Conservation (phyloP, 2,797 vertebrate species). For the Esox masquinongy region DNA sequence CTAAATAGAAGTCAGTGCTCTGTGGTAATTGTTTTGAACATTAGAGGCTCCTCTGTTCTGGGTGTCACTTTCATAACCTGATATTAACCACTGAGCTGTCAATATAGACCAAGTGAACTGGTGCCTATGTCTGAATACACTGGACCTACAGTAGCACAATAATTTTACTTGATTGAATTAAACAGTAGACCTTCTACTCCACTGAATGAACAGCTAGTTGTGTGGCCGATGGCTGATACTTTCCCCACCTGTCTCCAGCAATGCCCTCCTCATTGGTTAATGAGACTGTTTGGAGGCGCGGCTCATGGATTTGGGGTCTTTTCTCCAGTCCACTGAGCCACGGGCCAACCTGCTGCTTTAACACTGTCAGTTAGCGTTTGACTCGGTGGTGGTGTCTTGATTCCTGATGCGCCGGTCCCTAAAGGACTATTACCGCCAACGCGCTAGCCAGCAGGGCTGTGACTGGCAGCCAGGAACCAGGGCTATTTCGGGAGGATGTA, state of each 20-base stretch:
- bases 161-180: too few relatives aligned
- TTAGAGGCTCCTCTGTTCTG: too few relatives aligned
- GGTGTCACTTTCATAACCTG: too few relatives aligned
- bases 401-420: conserved; percentile 17
- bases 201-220: background rate
- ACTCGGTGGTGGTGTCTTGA: conserved; percentile 19
- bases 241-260: background rate
- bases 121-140: background rate
- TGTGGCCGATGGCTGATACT: background rate
- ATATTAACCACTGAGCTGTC: too few relatives aligned
- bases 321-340: conserved; percentile 1
- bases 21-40: too few relatives aligned
- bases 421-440: conserved; percentile 10
- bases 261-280: background rate
- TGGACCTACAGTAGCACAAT: background rate
- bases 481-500: conserved; percentile 35
- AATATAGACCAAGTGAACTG: background rate
- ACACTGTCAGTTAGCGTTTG: conserved; percentile 19
- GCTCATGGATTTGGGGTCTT: background rate
- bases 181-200: too few relatives aligned
- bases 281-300: background rate
- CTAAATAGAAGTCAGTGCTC: background rate
- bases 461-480: background rate
- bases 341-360: background rate
- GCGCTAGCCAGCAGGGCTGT: background rate